Evolutionary conservation across 2,797 vertebrate species (phyloP).

Genomic region (Onychomys torridus): DNA sequence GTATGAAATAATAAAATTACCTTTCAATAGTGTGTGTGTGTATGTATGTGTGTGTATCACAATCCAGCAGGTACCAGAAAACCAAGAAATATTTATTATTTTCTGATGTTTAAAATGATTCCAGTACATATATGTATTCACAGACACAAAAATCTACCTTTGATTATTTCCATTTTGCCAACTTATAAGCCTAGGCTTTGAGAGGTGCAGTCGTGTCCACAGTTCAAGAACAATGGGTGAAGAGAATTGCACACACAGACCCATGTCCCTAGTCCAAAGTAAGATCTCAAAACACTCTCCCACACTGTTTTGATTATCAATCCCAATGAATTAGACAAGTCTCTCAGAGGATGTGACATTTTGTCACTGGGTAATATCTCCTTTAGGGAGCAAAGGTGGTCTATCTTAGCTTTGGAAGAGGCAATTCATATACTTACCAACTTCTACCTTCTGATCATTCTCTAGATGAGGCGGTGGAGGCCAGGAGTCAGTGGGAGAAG

Average conservation of each 20-base stretch:
- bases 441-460: not conserved
- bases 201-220: not conserved
- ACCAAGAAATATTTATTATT: not conserved
- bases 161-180: not conserved
- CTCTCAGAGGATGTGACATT: not conserved
- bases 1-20: not conserved
- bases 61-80: not conserved
- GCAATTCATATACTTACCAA: accelerated
- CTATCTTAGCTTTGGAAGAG: not conserved
- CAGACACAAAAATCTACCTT: not conserved
- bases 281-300: not conserved
- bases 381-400: not conserved
- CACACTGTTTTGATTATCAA: not conserved
- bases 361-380: not conserved
- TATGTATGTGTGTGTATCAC: not conserved
- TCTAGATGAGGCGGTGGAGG: not conserved
- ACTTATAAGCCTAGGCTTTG: not conserved
- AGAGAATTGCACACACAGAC: not conserved
- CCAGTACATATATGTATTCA: not conserved
- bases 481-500: not conserved
- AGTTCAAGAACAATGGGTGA: not conserved
- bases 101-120: not conserved
- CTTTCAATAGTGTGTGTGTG: not conserved
- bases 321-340: not conserved
- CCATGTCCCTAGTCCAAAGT: not conserved